Conservation (phyloP, 2,797 vertebrate species). For the Oreochromis grahami region DNA sequence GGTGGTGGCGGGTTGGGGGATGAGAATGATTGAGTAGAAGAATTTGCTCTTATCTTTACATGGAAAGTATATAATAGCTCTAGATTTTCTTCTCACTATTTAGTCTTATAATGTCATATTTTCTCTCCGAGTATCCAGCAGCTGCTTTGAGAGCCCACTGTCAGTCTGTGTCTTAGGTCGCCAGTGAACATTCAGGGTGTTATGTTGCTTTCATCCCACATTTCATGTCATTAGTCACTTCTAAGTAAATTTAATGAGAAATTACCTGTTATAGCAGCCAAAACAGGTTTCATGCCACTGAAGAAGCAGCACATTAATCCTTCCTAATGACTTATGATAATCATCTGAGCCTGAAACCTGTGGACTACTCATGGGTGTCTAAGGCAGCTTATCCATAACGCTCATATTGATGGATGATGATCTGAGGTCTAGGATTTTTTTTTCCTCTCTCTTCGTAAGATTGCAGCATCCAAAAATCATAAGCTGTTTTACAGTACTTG, state of each 20-base stretch:
- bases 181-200: conserved; percentile 20
- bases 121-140: not conserved
- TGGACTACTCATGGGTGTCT: conserved; percentile 19
- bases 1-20: not conserved
- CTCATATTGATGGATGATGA: conserved; percentile 16
- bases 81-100: not conserved
- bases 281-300: conserved; percentile 7
- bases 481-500: conserved; percentile 7
- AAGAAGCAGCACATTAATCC: conserved; percentile 34
- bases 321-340: conserved; percentile 40
- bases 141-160: conserved; percentile 14
- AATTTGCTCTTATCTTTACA: conserved; percentile 26
- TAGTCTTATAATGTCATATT: conserved; percentile 1
- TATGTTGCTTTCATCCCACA: conserved; percentile 21
- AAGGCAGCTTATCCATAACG: conserved; percentile 20
- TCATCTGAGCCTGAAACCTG: conserved; percentile 32
- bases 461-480: conserved; percentile 2
- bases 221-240: conserved; percentile 39
- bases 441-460: not conserved
- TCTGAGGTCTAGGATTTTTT: not conserved
- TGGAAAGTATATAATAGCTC: conserved; percentile 6
- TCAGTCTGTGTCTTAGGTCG: conserved; percentile 9
- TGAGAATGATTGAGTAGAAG: conserved; percentile 14
- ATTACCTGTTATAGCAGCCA: conserved; percentile 29
- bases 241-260: conserved; percentile 51